Base-by-base conservation (phyloP, 2,113 vertebrate genomes). In the Polypterus bichir region DNA sequence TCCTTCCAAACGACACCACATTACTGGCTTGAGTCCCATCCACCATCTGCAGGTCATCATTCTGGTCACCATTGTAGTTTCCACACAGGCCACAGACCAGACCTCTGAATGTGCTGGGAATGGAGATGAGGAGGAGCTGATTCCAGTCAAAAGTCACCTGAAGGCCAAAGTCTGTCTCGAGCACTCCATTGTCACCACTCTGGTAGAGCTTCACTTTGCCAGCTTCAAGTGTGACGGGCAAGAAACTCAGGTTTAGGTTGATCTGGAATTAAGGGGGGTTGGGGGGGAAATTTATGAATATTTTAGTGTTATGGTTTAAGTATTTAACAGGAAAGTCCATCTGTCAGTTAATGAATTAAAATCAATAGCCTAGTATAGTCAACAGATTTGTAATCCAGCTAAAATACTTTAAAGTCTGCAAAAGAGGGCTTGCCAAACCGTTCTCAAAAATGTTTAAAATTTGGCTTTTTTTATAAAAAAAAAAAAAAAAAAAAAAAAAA, bases 51-150 rank as follows among this genome's bases (percentile, higher is more conserved):
- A 74, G 59, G 52, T 82, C 75, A 46, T 77, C 74, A 0, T 46
- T 47, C 1, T 55, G 61, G 8, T 84, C 68, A 0, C 74, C 69
- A 0, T 88, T 79, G 63, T 75, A 88, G 62, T 83, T 77, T 9
- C 81, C 81, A 47, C 81, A 81, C n/a, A 83, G 62, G 55, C 81
- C 79, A 6, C 78, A 77, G 47, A 68, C 49, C 4, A 59, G 62
- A 45, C 68, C 74, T 5, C 69, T 64, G 54, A 76, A 79, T 57
- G 64, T 74, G n/a, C 66, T 73, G 1, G 76, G 75, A 9, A 78
- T 59, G 5, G 59, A 69, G 47, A 83, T 54, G 6, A 61, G 52
- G 2, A 77, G 44, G n/a, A 69, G 59, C 47, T 68, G 52, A 6
- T 69, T 59, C 60, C 64, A 68, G 62, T 78, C 76, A 48, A 76